phyloP scores from a whole-genome alignment of 2,888 invertebrate species.

The Epicampocera succincta region DNA sequence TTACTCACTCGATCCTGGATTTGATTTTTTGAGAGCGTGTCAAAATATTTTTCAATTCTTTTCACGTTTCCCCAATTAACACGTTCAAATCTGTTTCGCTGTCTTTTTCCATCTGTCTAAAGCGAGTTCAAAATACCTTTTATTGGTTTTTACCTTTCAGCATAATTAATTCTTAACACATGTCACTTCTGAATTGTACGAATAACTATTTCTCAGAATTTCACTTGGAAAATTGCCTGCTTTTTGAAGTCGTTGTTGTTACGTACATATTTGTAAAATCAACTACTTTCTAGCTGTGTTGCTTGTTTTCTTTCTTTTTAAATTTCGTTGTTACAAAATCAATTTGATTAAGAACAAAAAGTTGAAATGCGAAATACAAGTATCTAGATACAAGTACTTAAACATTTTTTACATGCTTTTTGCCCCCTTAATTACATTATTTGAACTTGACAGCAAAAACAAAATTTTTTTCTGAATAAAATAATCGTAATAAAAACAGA shows the following conservation, averaged over 20 bases:
- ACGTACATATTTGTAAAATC: too few relatives aligned
- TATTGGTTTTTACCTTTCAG: not conserved
- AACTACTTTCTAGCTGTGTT: slow-evolving; percentile 17
- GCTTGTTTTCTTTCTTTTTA: not conserved
- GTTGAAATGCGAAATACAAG: slow-evolving; percentile 21
- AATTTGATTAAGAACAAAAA: slow-evolving; percentile 45
- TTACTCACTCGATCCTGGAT: too few relatives aligned
- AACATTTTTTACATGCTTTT: slow-evolving; percentile 40
- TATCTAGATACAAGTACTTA: slow-evolving; percentile 51
- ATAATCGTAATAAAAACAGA: slow-evolving; percentile 28
- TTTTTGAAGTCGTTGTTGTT: too few relatives aligned
- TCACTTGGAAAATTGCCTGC: slow-evolving; percentile 7
- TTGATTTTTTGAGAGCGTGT: not conserved
- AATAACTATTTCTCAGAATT: slow-evolving; percentile 30
- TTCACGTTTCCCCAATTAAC: not conserved
- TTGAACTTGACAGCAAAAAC: slow-evolving; percentile 35
- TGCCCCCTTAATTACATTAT: slow-evolving; percentile 26
- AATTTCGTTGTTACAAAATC: slow-evolving; percentile 1
- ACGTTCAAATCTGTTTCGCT: not conserved
- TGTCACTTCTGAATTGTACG: not conserved
- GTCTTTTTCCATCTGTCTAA: not conserved
- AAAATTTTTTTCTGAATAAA: not conserved
- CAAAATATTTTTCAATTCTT: not conserved
- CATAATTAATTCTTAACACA: slow-evolving; percentile 27
- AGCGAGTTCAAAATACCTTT: slow-evolving; percentile 8